Percentiles rank a stretch among this genome's conserved stretches.
These are phyloP conservation scores for Apeira syringaria DNA, from an alignment of 2,888 invertebrate species.

Conservation along the genomic window DNA sequence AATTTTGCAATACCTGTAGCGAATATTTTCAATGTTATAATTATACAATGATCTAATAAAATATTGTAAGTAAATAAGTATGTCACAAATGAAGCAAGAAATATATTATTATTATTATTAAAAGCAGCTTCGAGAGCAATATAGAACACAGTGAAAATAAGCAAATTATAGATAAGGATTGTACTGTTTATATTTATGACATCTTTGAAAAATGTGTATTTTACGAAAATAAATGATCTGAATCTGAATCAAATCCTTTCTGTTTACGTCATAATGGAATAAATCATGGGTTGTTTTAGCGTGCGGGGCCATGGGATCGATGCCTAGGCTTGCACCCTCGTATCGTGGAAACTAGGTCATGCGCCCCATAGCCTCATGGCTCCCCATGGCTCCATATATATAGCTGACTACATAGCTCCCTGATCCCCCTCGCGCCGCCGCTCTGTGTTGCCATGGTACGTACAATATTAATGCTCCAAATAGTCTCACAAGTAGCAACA, in stretches of 20 bases:
- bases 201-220: too few species aligned
- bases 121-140: too few species aligned
- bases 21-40: too few species aligned
- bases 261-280: slow-evolving; percentile 18
- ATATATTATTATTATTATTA: too few species aligned
- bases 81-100: too few species aligned
- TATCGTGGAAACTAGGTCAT: slow-evolving; percentile 68
- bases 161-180: too few species aligned
- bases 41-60: too few species aligned
- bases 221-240: too few species aligned
- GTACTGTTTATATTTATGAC: too few species aligned
- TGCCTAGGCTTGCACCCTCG: slow-evolving; percentile 61
- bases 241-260: slow-evolving; percentile 8
- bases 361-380: slow-evolving; percentile 44
- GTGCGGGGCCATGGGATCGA: slow-evolving; percentile 61
- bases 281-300: slow-evolving; percentile 26
- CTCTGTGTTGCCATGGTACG: slow-evolving; percentile 46
- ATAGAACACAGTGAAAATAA: too few species aligned
- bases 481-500: slow-evolving; percentile 16
- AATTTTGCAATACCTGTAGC: too few species aligned
- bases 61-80: too few species aligned
- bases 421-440: slow-evolving; percentile 6
- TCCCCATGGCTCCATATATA: background rate
- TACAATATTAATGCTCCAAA: slow-evolving; percentile 27
- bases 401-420: slow-evolving; percentile 36